Percentiles rank a stretch among this genome's conserved stretches.
Conservation (phyloP, 2,113 vertebrate species). For the Mormoops blainvillei region DNA sequence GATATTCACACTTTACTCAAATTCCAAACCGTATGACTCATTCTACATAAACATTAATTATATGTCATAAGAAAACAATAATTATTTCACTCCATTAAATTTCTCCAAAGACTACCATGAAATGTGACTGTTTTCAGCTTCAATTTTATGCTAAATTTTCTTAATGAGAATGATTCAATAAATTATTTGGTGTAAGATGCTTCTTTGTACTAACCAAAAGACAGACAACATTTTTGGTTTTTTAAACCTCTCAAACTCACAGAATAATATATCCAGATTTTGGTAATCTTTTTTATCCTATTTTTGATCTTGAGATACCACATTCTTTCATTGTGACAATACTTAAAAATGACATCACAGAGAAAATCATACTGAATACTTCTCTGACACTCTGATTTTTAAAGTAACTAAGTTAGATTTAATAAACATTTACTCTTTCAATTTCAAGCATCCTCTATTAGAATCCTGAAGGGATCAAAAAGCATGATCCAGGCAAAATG, state of each 20-base stretch:
- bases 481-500: not conserved
- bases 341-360: slow-evolving; percentile 8
- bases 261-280: not conserved
- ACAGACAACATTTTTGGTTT: not conserved
- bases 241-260: not conserved
- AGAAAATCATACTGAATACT: not conserved
- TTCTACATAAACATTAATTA: not conserved
- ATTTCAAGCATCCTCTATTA: not conserved
- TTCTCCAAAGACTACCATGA: not conserved
- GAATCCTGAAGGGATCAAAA: not conserved
- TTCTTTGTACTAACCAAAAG: slow-evolving; percentile 32
- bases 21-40: not conserved
- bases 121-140: slow-evolving; percentile 2
- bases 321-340: slow-evolving; percentile 15
- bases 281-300: slow-evolving; percentile 42
- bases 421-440: not conserved
- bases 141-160: not conserved
- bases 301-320: slow-evolving; percentile 50
- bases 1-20: not conserved
- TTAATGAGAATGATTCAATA: slow-evolving; percentile 18
- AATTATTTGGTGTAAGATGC: slow-evolving; percentile 1
- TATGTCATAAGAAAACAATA: not conserved
- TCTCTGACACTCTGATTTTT: not conserved
- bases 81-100: not conserved
- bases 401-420: slow-evolving; percentile 9